Base-by-base conservation (phyloP, 2,113 vertebrate genomes). In the Danionella cerebrum region DNA sequence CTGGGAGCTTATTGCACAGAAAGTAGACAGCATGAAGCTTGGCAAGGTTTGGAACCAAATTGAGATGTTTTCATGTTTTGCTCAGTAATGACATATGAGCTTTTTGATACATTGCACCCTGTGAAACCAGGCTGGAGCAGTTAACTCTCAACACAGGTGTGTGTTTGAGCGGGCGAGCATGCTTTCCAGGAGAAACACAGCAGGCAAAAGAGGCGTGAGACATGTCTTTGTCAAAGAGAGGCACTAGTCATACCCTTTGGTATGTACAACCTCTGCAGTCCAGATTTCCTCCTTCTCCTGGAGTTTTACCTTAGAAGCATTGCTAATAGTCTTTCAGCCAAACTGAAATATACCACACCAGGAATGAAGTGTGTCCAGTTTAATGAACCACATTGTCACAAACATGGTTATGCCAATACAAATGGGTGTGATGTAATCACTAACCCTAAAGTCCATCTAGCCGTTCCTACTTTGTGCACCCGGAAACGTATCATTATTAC, bases 221-320 rank as follows among this genome's bases (percentile, higher is more conserved):
- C 71, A 52, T 62, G 31, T 53, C 55, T 70, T 58, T 68, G 67
- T 74, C 68, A 57, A 58, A 68, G 18, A 53, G 63, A 81, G 83
- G 83, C 84, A 80, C 83, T 85, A 84, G 86, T 88, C 87, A 87
- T 88, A 85, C 73, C 74, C 84, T 86, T 75, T 87, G 86, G 85
- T 87, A 87, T 87, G 86, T 78, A 44, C 73, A 76, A 74, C 67
- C 16, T 76, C 76, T 76, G 78, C 76, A 69, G n/a, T n/a, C n/a
- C n/a, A n/a, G n/a, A n/a, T n/a, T n/a, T n/a, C 78, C 63, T 76
- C 81, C 74, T 73, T 65, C 4, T 75, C 75, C 70, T 77, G 58
- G 25, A 76, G 14, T 68, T 38, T 72, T 80, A 83, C 81, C 81
- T 77, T 72, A 78, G 79, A 73, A 75, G 8, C 72, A 64, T 11